A percentile compares a stretch with the other conserved stretches of the same genome.
These are phyloP conservation scores for Halichondria panicea DNA, from an alignment of 37 sponge, comb jelly and placozoan species.

Conservation along the genomic window DNA sequence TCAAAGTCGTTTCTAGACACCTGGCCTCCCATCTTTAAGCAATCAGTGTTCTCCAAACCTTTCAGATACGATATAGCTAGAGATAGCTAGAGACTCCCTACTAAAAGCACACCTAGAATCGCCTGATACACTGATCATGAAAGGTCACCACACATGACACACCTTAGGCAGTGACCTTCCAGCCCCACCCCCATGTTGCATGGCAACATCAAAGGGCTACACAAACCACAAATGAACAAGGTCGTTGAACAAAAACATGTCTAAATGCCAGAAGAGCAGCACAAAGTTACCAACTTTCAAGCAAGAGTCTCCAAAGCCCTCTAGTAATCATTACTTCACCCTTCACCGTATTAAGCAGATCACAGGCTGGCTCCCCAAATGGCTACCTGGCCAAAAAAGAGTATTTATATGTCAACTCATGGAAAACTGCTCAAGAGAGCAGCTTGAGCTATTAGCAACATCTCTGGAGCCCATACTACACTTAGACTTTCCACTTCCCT, in stretches of 20 bases:
- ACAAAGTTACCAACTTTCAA: not conserved
- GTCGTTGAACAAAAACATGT: too few relatives aligned
- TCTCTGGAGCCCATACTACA: slow-evolving; percentile 75
- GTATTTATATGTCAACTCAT: slow-evolving; percentile 50
- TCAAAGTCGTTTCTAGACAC: slow-evolving; percentile 83
- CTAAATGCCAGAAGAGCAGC: not conserved
- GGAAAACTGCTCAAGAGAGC: slow-evolving; percentile 46
- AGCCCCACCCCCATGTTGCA: too few relatives aligned
- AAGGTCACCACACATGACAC: too few relatives aligned
- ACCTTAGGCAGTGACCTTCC: too few relatives aligned
- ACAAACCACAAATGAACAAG: too few relatives aligned
- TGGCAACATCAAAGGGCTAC: too few relatives aligned
- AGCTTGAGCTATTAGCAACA: slow-evolving; percentile 63
- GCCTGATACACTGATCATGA: too few relatives aligned
- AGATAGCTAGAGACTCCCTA: too few relatives aligned
- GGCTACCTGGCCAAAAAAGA: slow-evolving; percentile 67
- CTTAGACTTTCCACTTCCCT: slow-evolving; percentile 71
- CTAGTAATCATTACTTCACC: slow-evolving; percentile 8
- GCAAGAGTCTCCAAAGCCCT: not conserved
- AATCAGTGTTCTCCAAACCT: too few relatives aligned
- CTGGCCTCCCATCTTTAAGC: slow-evolving; percentile 81
- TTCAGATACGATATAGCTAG: too few relatives aligned
- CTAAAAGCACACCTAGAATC: too few relatives aligned
- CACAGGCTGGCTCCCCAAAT: slow-evolving; percentile 46
- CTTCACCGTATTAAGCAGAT: slow-evolving; percentile 49